Conservation (phyloP, 2,113 vertebrate species). For the Stegastes partitus region DNA sequence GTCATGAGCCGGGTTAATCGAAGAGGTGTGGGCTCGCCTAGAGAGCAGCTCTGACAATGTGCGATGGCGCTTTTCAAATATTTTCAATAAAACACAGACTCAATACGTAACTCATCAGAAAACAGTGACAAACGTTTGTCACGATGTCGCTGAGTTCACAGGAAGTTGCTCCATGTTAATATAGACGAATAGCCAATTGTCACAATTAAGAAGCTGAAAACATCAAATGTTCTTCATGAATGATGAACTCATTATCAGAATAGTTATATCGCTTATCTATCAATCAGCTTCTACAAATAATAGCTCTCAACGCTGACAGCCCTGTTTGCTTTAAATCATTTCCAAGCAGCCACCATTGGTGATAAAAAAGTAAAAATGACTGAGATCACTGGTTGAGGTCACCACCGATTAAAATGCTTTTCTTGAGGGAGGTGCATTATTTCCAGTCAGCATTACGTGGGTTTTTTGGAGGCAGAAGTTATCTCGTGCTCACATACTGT, state of each 20-base stretch:
- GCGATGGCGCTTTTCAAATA: not conserved
- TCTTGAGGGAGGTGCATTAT: not conserved
- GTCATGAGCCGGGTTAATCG: not conserved
- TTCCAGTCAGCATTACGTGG: slow-evolving; percentile 2
- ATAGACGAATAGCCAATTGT: not conserved
- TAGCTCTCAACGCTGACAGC: not conserved
- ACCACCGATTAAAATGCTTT: too few relatives aligned
- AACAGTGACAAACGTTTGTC: not conserved
- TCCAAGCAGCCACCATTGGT: not conserved
- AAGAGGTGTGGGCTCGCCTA: not conserved
- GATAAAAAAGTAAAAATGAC: not conserved
- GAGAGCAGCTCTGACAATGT: not conserved
- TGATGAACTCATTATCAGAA: not conserved
- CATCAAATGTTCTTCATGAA: too few relatives aligned
- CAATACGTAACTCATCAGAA: not conserved
- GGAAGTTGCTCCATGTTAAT: not conserved
- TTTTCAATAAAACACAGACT: too few relatives aligned
- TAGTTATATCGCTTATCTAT: not conserved
- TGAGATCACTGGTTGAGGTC: too few relatives aligned
- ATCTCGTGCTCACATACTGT: slow-evolving; percentile 19
- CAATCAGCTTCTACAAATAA: not conserved
- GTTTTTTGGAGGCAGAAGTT: not conserved
- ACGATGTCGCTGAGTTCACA: too few relatives aligned
- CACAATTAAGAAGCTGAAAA: too few relatives aligned
- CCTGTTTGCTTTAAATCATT: too few relatives aligned